Percentiles rank a stretch among this genome's conserved stretches.
Evolutionary conservation across 2,113 vertebrate genomes (phyloP).

Genomic region (Pterocles gutturalis): DNA sequence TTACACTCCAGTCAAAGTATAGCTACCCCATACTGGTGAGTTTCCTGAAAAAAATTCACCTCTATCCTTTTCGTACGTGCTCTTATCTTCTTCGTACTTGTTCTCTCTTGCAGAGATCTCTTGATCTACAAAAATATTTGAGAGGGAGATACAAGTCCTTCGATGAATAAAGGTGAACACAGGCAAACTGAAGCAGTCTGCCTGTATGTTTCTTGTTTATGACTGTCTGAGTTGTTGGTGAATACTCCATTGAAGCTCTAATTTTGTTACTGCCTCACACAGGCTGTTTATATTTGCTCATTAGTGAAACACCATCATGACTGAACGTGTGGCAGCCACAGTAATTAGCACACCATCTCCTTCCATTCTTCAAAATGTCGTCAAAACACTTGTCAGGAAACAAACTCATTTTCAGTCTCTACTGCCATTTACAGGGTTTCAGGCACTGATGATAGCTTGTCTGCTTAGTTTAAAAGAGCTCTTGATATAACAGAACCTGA

Average conservation of each 20-base stretch:
- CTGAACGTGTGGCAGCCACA: slow-evolving; percentile 69
- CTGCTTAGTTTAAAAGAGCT: slow-evolving; percentile 84
- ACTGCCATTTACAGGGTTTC: slow-evolving; percentile 79
- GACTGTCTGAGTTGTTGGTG: neutral
- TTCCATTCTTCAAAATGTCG: slow-evolving; percentile 82
- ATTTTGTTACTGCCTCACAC: slow-evolving; percentile 71
- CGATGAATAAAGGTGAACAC: neutral
- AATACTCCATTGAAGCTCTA: slow-evolving; percentile 31
- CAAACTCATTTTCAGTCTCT: slow-evolving; percentile 82
- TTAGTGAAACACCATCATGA: slow-evolving; percentile 80
- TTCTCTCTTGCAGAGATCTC: neutral
- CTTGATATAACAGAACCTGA: slow-evolving; percentile 85
- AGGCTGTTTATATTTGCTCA: slow-evolving; percentile 77
- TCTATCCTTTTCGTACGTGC: neutral
- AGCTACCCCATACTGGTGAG: neutral
- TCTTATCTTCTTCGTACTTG: neutral
- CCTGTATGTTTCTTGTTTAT: neutral
- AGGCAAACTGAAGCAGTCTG: neutral
- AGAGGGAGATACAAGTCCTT: neutral
- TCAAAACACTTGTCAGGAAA: slow-evolving; percentile 83
- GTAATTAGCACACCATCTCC: slow-evolving; percentile 81
- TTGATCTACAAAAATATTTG: neutral
- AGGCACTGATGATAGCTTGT: slow-evolving; percentile 83
- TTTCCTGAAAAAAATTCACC: neutral
- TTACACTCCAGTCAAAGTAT: neutral